phyloP scores from a whole-genome alignment of 2,113 vertebrate species.

The Micromys minutus region DNA sequence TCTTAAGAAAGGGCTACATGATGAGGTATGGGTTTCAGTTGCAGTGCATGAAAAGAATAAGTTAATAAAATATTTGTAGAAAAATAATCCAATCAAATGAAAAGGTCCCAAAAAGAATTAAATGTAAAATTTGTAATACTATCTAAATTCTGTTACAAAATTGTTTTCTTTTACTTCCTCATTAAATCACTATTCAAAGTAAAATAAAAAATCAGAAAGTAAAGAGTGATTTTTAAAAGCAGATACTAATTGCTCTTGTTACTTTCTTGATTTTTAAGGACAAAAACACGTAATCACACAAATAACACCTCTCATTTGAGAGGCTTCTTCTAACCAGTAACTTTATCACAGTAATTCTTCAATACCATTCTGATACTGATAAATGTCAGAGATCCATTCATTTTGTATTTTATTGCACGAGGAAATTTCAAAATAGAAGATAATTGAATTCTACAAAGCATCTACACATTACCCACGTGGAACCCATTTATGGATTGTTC shows the following conservation, averaged over 20 bases:
- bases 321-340: not conserved
- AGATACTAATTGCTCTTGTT: not conserved
- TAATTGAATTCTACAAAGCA: not conserved
- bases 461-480: not conserved
- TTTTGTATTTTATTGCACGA: not conserved
- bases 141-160: not conserved
- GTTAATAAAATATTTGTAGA: conserved; percentile 23
- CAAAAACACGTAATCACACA: not conserved
- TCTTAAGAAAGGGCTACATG: not conserved
- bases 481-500: not conserved
- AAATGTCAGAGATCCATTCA: not conserved
- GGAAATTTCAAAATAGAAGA: not conserved
- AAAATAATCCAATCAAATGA: conserved; percentile 18
- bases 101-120: not conserved
- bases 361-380: not conserved
- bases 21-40: not conserved
- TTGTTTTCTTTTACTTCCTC: not conserved
- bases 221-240: not conserved
- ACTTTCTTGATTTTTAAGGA: not conserved
- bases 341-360: not conserved
- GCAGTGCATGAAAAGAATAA: not conserved
- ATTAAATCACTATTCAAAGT: not conserved
- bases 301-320: not conserved
- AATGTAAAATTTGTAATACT: not conserved
- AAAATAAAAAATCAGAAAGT: not conserved